phyloP scores from a whole-genome alignment of 2,888 invertebrate species.

The Eristalinus aeneus region DNA sequence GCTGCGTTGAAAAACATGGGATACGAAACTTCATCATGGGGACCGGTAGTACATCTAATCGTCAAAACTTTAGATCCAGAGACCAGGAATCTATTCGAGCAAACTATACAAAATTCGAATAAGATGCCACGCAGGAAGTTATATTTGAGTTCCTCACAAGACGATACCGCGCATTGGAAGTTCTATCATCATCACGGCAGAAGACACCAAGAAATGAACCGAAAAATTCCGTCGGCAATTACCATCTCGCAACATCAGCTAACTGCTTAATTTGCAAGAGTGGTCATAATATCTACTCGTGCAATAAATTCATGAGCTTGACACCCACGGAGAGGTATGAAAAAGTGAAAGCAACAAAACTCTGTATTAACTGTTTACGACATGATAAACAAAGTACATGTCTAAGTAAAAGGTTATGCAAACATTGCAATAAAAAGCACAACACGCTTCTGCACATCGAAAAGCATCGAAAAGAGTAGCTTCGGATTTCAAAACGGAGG shows the following conservation, averaged over 20 bases:
- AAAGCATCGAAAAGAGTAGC: too few species aligned
- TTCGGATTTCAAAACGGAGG: too few species aligned
- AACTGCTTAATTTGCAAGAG: too few species aligned
- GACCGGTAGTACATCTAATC: too few species aligned
- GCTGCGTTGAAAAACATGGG: background rate
- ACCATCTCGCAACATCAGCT: background rate
- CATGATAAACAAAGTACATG: background rate
- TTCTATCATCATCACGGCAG: background rate
- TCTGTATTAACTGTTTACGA: background rate
- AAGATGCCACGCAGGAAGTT: too few species aligned
- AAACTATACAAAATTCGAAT: too few species aligned
- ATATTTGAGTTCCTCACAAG: too few species aligned
- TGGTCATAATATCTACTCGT: too few species aligned
- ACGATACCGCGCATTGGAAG: background rate
- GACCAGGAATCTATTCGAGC: too few species aligned
- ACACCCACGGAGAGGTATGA: background rate
- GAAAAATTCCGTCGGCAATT: background rate
- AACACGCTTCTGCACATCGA: too few species aligned
- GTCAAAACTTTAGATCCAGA: too few species aligned
- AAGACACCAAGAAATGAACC: background rate
- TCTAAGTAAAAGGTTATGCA: too few species aligned
- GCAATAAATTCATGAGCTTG: background rate
- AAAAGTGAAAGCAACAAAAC: background rate
- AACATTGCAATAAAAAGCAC: background rate
- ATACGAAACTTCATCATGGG: background rate